Base-by-base conservation (phyloP, 2,888 invertebrate genomes). In the Zonitis immaculata region DNA sequence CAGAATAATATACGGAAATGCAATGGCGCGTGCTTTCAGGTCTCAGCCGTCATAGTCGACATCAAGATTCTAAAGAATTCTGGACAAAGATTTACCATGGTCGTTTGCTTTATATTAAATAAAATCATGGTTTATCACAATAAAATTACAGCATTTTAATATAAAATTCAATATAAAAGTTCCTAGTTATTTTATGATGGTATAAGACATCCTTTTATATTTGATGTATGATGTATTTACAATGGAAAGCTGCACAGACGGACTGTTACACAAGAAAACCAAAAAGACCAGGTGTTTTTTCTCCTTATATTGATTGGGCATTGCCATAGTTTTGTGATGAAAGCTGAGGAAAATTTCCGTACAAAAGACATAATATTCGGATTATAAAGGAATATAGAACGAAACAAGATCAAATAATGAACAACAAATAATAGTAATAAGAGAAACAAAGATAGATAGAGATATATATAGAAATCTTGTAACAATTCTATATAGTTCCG, bases 261-360 rank as follows among this genome's bases (percentile, higher is more conserved):
- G 65, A 66, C 67, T 66, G 68, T 68, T 68, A 64, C 65, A 66
- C 61, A 68, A 69, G 70, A 66, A 26, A 70, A 67, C 53, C 49
- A 56, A n/a, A n/a, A n/a, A 57, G 67, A 59, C 72, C 73, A 73
- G 73, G 73, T 73, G 73, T 71, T 71, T 72, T 71, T 6, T 12
- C 8, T 2, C 14, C 8, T 6, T 70, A 65, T 70, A 70, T 69
- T 64, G 71, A 71, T 72, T 70, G n/a, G n/a, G n/a, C n/a, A n/a
- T n/a, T 70, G 66, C 66, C 66, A 68, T 67, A 66, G 65, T 64
- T 67, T 67, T 68, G 65, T 62, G 68, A 65, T 69, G 68, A 70
- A 70, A 70, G 67, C 64, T 61, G 65, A 59, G 48, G 47, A 58
- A 58, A 58, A 56, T 58, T n/a, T 30, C 6, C 49, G 46, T 50